Base-by-base conservation (phyloP, 2,888 invertebrate genomes). In the Aethes cnicana region DNA sequence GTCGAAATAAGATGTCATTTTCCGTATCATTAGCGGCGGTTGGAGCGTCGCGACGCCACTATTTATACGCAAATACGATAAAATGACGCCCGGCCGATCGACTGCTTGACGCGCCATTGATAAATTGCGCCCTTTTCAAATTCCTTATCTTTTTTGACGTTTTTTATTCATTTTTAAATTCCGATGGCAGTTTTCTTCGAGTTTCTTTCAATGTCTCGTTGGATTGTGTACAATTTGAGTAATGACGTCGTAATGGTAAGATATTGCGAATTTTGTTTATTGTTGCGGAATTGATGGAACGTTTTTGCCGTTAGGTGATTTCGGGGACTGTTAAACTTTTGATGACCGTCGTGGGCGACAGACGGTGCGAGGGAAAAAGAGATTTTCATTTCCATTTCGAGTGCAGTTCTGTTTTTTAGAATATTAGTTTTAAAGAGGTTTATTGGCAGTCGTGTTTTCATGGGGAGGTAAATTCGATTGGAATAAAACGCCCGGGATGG, bases 1-100 rank as follows among this genome's bases (percentile, higher is more conserved):
- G 76, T 83, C 85, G 84, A 84, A 90, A 90, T 90, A 90, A 89
- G 90, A 89, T 86, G 89, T 89, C 89, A 90, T 90, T 90, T 90
- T 90, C 90, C 90, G 88, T 86, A 80, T 90, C 90, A 90, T 90
- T 90, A 90, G 88, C 90, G 82, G 72, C 83, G 83, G 78, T 75
- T 77, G 81, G 79, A 78, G 79, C 82, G 78, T 70, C 78, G 74
- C 81, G 80, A 77, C 71, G 81, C 75, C 88, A 89, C 89, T 89
- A 89, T 89, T 88, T 88, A 88, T 86, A 88, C 87, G 86, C 86
- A 88, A 88, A 88, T 89, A 86, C 84, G 86, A 86, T 87, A 86
- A 86, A 86, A 87, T 84, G 85, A 88, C 81, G 85, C 85, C 82
- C 84, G 69, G 69, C 75, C 79, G 84, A 84, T 85, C 87, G 85